A percentile compares a stretch with the other conserved stretches of the same genome.
These are phyloP conservation scores for Drosophila engyochracea DNA, from an alignment of 2,888 invertebrate species.

Conservation along the genomic window DNA sequence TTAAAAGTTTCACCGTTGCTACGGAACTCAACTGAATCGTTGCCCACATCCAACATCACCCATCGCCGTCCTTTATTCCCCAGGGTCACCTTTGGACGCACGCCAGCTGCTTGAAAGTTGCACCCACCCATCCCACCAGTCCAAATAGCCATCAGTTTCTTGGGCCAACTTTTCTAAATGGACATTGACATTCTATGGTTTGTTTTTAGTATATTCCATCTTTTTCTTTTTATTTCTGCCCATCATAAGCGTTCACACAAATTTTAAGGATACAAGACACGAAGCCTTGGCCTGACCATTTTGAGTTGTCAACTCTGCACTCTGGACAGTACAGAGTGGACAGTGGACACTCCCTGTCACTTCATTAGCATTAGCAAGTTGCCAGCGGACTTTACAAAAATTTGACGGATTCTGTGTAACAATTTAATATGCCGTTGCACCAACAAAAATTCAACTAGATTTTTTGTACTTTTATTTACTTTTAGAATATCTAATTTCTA, in stretches of 20 bases:
- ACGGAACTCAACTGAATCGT: constrained; percentile 23
- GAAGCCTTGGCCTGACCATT: constrained; percentile 19
- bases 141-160: constrained; percentile 51
- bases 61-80: background rate
- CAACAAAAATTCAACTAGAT: constrained; percentile 4
- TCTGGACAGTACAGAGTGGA: background rate
- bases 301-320: constrained; percentile 4
- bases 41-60: background rate
- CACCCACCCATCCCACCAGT: background rate
- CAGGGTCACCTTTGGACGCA: constrained; percentile 36
- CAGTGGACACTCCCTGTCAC: constrained; percentile 10
- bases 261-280: constrained; percentile 48
- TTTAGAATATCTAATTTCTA: background rate
- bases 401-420: constrained; percentile 22
- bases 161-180: constrained; percentile 72
- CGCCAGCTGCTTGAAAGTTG: constrained; percentile 72
- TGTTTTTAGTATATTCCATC: constrained; percentile 41
- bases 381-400: constrained; percentile 19
- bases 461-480: background rate
- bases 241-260: constrained; percentile 66
- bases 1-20: constrained; percentile 71
- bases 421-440: constrained; percentile 32
- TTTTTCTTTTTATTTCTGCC: constrained; percentile 26
- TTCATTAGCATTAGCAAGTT: constrained; percentile 62
- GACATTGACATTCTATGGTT: constrained; percentile 72